Evolutionary conservation across 1,140 invertebrate species (phyloP).

Genomic region (Adelges cooleyi): DNA sequence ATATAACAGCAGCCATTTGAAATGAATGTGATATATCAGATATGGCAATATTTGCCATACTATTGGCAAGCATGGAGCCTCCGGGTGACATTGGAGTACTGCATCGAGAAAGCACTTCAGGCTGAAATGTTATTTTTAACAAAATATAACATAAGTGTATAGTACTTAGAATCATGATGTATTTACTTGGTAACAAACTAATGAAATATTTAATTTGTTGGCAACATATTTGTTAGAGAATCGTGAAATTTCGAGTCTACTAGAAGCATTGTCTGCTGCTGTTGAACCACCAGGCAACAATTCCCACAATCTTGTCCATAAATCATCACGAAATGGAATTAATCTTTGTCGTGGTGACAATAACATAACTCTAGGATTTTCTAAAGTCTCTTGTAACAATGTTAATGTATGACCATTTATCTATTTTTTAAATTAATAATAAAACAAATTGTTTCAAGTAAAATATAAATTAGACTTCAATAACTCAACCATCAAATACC

Average conservation of each 20-base stretch:
- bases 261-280: constrained; percentile 45
- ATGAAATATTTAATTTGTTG: constrained; percentile 60
- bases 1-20: constrained; percentile 20
- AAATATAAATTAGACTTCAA: too few relatives aligned
- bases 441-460: not conserved
- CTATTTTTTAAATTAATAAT: not conserved
- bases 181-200: constrained; percentile 63
- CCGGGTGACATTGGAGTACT: constrained; percentile 69
- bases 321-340: constrained; percentile 61
- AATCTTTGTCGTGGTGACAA: constrained; percentile 66
- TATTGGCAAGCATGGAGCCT: constrained; percentile 43
- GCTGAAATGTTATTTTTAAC: constrained; percentile 40
- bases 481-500: constrained; percentile 36
- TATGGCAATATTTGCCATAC: constrained; percentile 37
- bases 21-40: constrained; percentile 7
- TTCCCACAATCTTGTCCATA: constrained; percentile 66
- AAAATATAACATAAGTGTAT: not conserved
- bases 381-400: constrained; percentile 49
- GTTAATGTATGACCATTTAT: constrained; percentile 14
- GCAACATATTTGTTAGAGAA: constrained; percentile 57
- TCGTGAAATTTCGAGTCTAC: constrained; percentile 45
- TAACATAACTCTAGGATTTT: constrained; percentile 69
- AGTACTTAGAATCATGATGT: too few relatives aligned
- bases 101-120: constrained; percentile 68
- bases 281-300: constrained; percentile 8